phyloP scores from a whole-genome alignment of 2,113 vertebrate species.

The Salvelinus namaycush region DNA sequence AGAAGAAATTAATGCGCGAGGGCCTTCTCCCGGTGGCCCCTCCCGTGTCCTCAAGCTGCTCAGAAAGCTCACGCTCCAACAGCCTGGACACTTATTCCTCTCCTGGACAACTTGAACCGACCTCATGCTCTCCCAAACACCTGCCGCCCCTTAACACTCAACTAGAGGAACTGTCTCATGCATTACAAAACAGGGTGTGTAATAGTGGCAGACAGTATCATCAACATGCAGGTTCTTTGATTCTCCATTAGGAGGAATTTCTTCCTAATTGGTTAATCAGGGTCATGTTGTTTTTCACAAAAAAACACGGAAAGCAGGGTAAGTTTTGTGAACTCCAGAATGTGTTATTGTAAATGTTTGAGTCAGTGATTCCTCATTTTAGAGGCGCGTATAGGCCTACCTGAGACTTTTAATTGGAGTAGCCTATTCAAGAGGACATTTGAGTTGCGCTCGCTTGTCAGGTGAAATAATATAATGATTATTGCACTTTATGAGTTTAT shows the following conservation, averaged over 20 bases:
- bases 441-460: no score
- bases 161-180: conserved; percentile 7
- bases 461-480: no score
- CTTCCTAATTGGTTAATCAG: conserved; percentile 33
- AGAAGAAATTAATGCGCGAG: conserved; percentile 62
- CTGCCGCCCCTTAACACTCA: neutral
- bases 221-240: conserved; percentile 53
- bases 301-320: no score
- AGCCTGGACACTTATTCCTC: conserved; percentile 53
- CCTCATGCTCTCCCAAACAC: conserved; percentile 33
- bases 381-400: no score
- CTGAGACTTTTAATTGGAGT: no score
- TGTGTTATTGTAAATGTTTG: no score
- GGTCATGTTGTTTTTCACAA: conserved; percentile 38
- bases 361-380: no score
- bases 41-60: conserved; percentile 11
- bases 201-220: neutral
- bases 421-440: no score
- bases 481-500: no score
- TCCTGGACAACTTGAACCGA: neutral
- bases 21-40: conserved; percentile 5
- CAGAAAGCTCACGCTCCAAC: conserved; percentile 34
- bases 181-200: conserved; percentile 20
- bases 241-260: conserved; percentile 53
- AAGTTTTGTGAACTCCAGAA: no score